A percentile compares a stretch with the other conserved stretches of the same genome.
Conservation (phyloP, 2,888 invertebrate genomes). For the Tenthredo distinguenda region DNA sequence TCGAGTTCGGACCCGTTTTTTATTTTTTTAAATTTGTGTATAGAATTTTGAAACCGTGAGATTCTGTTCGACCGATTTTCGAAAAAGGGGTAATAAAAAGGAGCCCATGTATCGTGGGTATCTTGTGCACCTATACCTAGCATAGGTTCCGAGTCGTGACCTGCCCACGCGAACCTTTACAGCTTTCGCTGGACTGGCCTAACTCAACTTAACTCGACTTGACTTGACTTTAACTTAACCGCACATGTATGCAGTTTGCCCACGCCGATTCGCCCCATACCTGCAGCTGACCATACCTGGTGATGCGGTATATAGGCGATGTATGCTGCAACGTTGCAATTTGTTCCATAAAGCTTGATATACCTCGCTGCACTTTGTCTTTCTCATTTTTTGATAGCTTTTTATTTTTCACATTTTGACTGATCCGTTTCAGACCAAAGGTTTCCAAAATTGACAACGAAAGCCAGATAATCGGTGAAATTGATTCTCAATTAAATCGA, state of each 20-base stretch:
- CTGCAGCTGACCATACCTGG: not conserved
- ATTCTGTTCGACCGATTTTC: too few relatives aligned
- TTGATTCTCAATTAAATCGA: too few relatives aligned
- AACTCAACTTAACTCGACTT: conserved; percentile 4
- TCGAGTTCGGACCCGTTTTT: too few relatives aligned
- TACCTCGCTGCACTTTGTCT: not conserved
- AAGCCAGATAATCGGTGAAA: too few relatives aligned
- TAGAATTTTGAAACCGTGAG: not conserved
- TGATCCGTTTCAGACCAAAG: too few relatives aligned
- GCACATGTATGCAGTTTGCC: conserved; percentile 52
- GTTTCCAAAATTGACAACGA: too few relatives aligned
- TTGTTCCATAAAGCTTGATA: not conserved
- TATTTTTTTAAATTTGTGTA: not conserved
- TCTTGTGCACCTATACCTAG: not conserved
- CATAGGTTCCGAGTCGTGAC: conserved; percentile 34
- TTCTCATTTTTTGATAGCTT: not conserved
- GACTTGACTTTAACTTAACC: conserved; percentile 26
- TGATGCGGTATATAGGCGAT: not conserved
- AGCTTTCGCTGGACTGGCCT: conserved; percentile 35
- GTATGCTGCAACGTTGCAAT: not conserved
- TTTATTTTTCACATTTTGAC: too few relatives aligned
- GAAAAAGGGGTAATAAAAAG: too few relatives aligned
- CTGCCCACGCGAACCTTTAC: conserved; percentile 43
- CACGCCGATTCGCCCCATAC: not conserved
- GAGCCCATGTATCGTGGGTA: too few relatives aligned